Percentiles rank a stretch among this genome's conserved stretches.
These are phyloP conservation scores for Pleuronectes platessa DNA, from an alignment of 2,113 vertebrate genomes.

Conservation along the genomic window DNA sequence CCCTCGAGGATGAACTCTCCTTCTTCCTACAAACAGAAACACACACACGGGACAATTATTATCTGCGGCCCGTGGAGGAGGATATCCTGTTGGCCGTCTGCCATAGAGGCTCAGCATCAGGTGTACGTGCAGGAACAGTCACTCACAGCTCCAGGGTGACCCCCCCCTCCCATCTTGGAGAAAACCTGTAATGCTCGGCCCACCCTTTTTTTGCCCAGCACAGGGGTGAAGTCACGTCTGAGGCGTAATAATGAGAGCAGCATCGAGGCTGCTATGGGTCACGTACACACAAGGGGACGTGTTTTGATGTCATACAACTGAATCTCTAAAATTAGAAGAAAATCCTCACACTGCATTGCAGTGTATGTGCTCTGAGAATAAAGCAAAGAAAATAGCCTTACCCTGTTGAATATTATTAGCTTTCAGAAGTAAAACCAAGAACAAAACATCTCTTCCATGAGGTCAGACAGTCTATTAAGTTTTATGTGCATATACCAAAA, in stretches of 20 bases:
- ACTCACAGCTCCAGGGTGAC: constrained; percentile 42
- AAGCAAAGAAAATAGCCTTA: neutral
- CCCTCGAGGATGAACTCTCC: constrained; percentile 92
- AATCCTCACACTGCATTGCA: neutral
- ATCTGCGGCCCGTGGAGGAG: constrained; percentile 31
- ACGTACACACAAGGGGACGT: constrained; percentile 55
- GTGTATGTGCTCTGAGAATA: neutral
- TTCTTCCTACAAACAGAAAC: constrained; percentile 84
- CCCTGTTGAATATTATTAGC: neutral
- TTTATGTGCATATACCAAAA: neutral
- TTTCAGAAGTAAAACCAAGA: neutral
- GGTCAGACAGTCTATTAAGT: neutral
- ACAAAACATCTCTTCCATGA: neutral
- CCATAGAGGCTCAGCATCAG: constrained; percentile 63
- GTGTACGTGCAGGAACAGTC: constrained; percentile 80
- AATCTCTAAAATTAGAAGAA: constrained; percentile 42
- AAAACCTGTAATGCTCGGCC: constrained; percentile 38
- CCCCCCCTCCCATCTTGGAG: constrained; percentile 39
- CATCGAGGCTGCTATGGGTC: constrained; percentile 55
- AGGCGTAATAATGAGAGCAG: constrained; percentile 21
- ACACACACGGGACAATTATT: constrained; percentile 45
- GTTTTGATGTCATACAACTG: constrained; percentile 8
- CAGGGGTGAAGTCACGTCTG: constrained; percentile 67
- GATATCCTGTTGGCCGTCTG: constrained; percentile 79
- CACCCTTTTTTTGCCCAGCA: constrained; percentile 25